Evolutionary conservation across 2,888 invertebrate species (phyloP), one percentile per base, ranked within the genome.

Genomic region (Cataglyphis rosenhaueri): DNA sequence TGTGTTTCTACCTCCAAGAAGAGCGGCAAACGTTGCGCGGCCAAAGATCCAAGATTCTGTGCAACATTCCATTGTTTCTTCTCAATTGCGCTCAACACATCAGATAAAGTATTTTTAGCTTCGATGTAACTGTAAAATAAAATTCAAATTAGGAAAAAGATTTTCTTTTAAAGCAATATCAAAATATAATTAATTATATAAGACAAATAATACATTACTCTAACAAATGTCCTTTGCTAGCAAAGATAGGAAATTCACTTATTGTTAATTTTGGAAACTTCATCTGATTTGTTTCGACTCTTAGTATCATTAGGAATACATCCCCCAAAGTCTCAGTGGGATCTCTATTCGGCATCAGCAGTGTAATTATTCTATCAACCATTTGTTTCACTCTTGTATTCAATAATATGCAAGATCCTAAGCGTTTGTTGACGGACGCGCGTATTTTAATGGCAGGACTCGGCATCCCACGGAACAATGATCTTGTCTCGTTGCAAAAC

Each of bases 171-270:
- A 5, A 25, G 5, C 29, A 73, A 15, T 59, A 59, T 52, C 3
- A 82, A 41, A 15, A 52, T 70, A 32, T 44, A 44, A 66, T 5
- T 18, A 52, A 18, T 5, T 10, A 29, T 65, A 75, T 52, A 32
- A 76, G n/a, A 25, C 8, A 38, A 12, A 48, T 35, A 44, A 59
- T 59, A 57, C 6, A 0, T n/a, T 41, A 85, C 94, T 78, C 62
- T 4, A 89, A 44, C 52, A 94, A 85, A 84, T 94, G 92, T 29
- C 75, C 62, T 35, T 89, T 87, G 66, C 86, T 87, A 35, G 89
- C 66, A 79, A 94, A 94, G 32, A 94, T 87, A 44, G 94, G 94
- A 82, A 89, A 92, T 35, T 86, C 84, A 82, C 88, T 71, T 6
- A 48, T 61, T 0, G 87, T 82, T 41, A 87, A 71, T n/a, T 70